Base-by-base conservation (phyloP, 2,888 invertebrate genomes). In the Lasioglossum zephyrum region DNA sequence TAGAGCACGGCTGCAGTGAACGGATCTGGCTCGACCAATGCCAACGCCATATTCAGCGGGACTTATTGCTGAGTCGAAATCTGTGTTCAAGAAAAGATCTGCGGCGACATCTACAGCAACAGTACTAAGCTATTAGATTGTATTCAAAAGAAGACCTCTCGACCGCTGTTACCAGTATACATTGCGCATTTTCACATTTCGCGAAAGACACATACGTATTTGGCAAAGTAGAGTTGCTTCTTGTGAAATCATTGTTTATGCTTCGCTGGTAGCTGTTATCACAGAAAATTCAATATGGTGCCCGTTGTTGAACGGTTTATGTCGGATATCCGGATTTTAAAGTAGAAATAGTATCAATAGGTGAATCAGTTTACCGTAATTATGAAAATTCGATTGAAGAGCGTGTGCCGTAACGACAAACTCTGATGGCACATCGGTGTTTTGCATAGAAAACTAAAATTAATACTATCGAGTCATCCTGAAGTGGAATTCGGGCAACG, bases 321-420 rank as follows among this genome's bases (percentile, higher is more conserved):
- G 85, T 93, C 88, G 90, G 87, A 92, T 85, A 87, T 89, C 87
- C 88, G 88, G 92, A 92, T 92, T 91, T 93, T 87, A 81, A 87
- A 82, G 86, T 90, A 93, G 90, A 91, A 91, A 84, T 77, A 73
- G 76, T 44, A 41, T 76, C 70, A 63, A 76, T 47, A 79, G 81
- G 85, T 77, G 74, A 77, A 77, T 77, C 39, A 75, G 57, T 73
- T 77, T 66, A 47, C 72, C 49, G 75, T 89, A 93, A 94, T 92
- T 91, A 94, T 94, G 94, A 93, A 94, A 94, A 94, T 92, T 91
- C 92, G 93, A 88, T 92, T 94, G 79, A 94, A 93, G 89, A 81
- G n/a, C 47, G 74, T 84, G 77, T 84, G 88, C 84, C 87, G 86
- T 79, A 85, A 74, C 79, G 88, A 89, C 88, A 86, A 85, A 82